A percentile compares a stretch with the other conserved stretches of the same genome.
phyloP scores from a whole-genome alignment of 1,140 invertebrate genomes.

The Zophobas morio region DNA sequence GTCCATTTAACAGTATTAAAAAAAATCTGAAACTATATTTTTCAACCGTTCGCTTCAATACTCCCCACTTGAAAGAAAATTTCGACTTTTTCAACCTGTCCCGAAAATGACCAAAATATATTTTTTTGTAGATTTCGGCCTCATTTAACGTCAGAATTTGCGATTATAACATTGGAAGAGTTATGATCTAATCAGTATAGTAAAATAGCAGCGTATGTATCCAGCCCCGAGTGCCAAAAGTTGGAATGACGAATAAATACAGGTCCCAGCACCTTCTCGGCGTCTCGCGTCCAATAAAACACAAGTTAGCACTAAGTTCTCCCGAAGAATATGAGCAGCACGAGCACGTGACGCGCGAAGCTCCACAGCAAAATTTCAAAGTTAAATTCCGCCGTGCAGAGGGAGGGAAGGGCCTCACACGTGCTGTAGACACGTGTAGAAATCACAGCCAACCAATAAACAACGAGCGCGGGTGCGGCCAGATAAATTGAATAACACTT shows the following conservation, averaged over 20 bases:
- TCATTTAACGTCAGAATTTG: too few relatives aligned
- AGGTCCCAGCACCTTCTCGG: not conserved
- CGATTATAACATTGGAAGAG: too few relatives aligned
- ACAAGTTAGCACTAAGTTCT: constrained; percentile 25
- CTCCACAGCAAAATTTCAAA: constrained; percentile 36
- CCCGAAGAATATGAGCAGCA: constrained; percentile 10
- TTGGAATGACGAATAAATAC: not conserved
- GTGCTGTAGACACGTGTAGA: constrained; percentile 65
- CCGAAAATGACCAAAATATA: too few relatives aligned
- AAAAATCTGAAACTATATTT: too few relatives aligned
- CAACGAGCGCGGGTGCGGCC: constrained; percentile 65
- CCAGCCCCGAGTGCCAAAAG: too few relatives aligned
- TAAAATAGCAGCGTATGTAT: too few relatives aligned
- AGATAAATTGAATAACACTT: constrained; percentile 68
- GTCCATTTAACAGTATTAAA: too few relatives aligned
- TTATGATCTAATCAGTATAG: too few relatives aligned
- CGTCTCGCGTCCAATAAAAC: constrained; percentile 18
- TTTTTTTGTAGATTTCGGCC: too few relatives aligned
- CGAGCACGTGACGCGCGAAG: constrained; percentile 29
- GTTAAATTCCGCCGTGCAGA: constrained; percentile 22
- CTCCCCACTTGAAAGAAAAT: too few relatives aligned
- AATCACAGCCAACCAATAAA: constrained; percentile 66
- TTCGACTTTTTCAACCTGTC: too few relatives aligned
- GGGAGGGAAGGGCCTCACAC: constrained; percentile 51
- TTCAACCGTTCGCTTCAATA: too few relatives aligned